Conservation (phyloP, 2,888 invertebrate species). For the Drosophila cracens region DNA sequence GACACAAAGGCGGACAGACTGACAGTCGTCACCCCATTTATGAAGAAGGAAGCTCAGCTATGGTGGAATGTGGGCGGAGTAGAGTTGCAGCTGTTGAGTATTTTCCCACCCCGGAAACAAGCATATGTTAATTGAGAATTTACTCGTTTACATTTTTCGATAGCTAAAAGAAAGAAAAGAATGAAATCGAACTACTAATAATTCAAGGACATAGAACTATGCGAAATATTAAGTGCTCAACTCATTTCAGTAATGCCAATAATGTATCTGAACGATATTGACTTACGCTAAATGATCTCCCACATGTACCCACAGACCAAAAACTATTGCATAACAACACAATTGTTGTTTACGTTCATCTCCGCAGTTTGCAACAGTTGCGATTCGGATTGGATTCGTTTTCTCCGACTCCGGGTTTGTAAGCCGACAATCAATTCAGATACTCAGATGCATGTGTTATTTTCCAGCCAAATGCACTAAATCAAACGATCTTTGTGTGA, state of each 20-base stretch:
- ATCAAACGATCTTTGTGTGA: conserved; percentile 64
- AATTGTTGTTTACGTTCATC: conserved; percentile 22
- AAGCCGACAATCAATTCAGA: conserved; percentile 11
- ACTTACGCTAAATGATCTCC: neutral
- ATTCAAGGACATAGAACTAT: neutral
- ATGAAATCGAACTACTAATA: neutral
- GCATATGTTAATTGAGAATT: neutral
- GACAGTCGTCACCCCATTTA: conserved; percentile 8
- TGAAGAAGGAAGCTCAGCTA: neutral
- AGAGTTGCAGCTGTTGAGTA: neutral
- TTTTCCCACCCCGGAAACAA: neutral
- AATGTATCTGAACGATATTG: neutral
- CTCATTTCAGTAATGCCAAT: neutral
- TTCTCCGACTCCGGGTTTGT: neutral
- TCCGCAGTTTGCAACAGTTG: conserved; percentile 17
- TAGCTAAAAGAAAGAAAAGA: neutral
- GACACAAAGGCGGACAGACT: conserved; percentile 5
- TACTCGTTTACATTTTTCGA: neutral
- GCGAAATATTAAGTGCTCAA: neutral
- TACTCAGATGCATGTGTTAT: conserved; percentile 33
- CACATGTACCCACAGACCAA: neutral
- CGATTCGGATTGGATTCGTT: neutral
- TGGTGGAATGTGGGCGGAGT: neutral
- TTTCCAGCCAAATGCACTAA: conserved; percentile 66
- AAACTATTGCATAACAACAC: conserved; percentile 4